These are phyloP conservation scores for Limonius californicus DNA, from an alignment of 1,140 invertebrate species.

Conservation along the genomic window DNA sequence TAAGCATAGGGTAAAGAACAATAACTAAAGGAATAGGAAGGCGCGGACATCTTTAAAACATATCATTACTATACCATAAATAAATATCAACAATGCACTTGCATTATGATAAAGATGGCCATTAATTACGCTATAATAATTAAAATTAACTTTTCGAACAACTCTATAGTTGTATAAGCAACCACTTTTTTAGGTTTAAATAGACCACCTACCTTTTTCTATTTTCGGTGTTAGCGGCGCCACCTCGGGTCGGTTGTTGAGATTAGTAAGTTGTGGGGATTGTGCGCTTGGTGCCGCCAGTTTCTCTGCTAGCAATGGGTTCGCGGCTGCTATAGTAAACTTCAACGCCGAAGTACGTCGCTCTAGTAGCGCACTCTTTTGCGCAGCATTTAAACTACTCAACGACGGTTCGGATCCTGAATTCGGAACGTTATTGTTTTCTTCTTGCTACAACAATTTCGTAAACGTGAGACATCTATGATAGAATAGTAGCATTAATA, in stretches of 20 bases:
- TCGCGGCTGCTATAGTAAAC: constrained; percentile 76
- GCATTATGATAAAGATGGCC: too few relatives aligned
- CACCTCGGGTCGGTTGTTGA: constrained; percentile 35
- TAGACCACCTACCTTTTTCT: constrained; percentile 41
- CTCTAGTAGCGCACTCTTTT: constrained; percentile 48
- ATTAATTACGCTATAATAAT: too few relatives aligned
- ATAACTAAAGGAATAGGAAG: too few relatives aligned
- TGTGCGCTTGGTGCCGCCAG: constrained; percentile 54
- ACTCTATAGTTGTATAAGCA: too few relatives aligned
- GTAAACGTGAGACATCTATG: too few relatives aligned
- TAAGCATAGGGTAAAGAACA: too few relatives aligned
- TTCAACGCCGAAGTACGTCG: constrained; percentile 53
- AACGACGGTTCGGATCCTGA: constrained; percentile 26
- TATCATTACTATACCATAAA: too few relatives aligned
- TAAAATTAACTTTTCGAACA: too few relatives aligned
- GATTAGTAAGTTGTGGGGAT: constrained; percentile 19
- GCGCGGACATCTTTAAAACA: too few relatives aligned
- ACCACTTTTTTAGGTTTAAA: constrained; percentile 2
- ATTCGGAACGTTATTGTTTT: constrained; percentile 46
- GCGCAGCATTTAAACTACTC: constrained; percentile 31
- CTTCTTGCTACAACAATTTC: constrained; percentile 42
- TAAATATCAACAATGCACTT: too few relatives aligned
- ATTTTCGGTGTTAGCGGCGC: constrained; percentile 45
- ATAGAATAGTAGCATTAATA: too few relatives aligned
- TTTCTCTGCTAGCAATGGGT: constrained; percentile 71